Percentiles rank a stretch among this genome's conserved stretches.
These are phyloP conservation scores for Liopterus haemorrhoidalis DNA, from an alignment of 2,888 invertebrate genomes.

Conservation along the genomic window DNA sequence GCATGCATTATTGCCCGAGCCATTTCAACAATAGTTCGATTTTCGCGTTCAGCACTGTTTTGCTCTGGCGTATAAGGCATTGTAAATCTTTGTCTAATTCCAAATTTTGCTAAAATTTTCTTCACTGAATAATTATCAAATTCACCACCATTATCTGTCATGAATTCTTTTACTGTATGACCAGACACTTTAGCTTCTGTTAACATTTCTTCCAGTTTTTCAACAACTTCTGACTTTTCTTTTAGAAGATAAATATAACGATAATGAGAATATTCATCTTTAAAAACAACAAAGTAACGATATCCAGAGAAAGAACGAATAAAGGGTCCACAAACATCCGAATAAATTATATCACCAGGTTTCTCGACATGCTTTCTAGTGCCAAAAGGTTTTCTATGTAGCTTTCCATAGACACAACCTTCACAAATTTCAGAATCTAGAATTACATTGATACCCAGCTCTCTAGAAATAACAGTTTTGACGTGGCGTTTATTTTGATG, in stretches of 20 bases:
- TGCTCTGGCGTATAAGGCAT: constrained; percentile 31
- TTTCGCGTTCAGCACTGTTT: constrained; percentile 25
- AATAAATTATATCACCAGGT: not conserved
- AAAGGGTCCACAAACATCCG: constrained; percentile 21
- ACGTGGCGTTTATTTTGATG: constrained; percentile 12
- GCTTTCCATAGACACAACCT: constrained; percentile 13
- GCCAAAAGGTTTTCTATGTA: constrained; percentile 2
- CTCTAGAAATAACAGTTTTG: not conserved
- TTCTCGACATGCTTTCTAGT: not conserved
- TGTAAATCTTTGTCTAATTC: constrained; percentile 29
- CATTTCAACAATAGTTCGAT: constrained; percentile 6
- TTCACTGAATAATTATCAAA: constrained; percentile 33
- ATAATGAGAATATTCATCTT: constrained; percentile 31
- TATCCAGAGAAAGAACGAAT: constrained; percentile 26
- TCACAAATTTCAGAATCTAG: constrained; percentile 10
- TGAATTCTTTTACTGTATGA: constrained; percentile 34
- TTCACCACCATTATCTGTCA: constrained; percentile 37
- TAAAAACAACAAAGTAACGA: constrained; percentile 25
- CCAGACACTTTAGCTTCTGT: constrained; percentile 29
- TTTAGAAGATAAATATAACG: constrained; percentile 30
- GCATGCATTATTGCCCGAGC: constrained; percentile 13
- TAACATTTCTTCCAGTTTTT: constrained; percentile 29
- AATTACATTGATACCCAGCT: constrained; percentile 4
- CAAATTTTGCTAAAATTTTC: constrained; percentile 27
- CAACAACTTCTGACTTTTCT: constrained; percentile 33